Evolutionary conservation across 2,113 vertebrate genomes (phyloP), one percentile per base, ranked within the genome.

Genomic region (Sclerurus mexicanus): DNA sequence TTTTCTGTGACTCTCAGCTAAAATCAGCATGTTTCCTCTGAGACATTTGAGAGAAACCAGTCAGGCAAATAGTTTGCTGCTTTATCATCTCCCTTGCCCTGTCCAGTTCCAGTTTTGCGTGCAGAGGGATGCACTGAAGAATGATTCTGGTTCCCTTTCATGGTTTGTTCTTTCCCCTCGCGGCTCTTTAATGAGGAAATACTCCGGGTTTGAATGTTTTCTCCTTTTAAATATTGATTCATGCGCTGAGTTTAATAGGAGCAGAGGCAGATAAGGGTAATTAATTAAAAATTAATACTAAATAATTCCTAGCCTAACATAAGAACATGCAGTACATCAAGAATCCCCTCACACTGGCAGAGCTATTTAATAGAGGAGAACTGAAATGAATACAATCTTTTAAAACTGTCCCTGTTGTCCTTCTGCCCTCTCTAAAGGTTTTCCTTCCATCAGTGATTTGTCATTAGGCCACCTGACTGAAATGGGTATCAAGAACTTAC

Each of bases 251-350:
- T 86, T 83, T 85, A 95, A 44, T 76, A 31, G 55, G 30, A 95
- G 14, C 10, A 71, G 67, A 93, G 75, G 55, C 76, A 30, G 74
- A 76, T 87, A 85, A 89, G 80, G 16, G 55, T 91, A 87, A 95
- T 95, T 89, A 90, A 84, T 92, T 73, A 90, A 94, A 89, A 91
- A 90, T 93, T 87, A 75, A 95, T 92, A 79, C 27, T 44, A 68
- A 88, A 64, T 89, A 74, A 74, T 87, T 94, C 35, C 30, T 87
- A 82, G 40, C 25, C 56, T 87, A 80, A 40, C 44, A 46, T 62
- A 50, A 4, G 2, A 83, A 49, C 64, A 44, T 44, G 24, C 10
- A 44, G 39, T 67, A 63, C 16, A 44, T 76, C 33, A 44, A 46
- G 53, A 87, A 46, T 53, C 24, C 55, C 28, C 37, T 83, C 42